A percentile compares a stretch with the other conserved stretches of the same genome.
Conservation (phyloP, 1,140 invertebrate species). For the Eumeta japonica region DNA sequence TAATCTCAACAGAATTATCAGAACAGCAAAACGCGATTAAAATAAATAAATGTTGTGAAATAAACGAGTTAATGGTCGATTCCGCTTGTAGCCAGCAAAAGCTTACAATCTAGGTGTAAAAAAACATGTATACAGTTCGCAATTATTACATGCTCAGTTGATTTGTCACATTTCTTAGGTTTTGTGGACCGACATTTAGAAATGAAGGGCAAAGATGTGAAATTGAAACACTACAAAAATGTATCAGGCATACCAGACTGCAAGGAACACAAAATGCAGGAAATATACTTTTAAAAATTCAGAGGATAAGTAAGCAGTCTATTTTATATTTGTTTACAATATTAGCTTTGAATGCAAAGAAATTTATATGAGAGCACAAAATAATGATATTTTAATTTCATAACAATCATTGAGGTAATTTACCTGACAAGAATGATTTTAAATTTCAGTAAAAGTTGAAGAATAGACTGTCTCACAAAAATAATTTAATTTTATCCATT, state of each 20-base stretch:
- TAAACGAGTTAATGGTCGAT: constrained; percentile 69
- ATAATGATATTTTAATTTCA: constrained; percentile 10
- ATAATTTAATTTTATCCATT: no score
- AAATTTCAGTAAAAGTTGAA: no score
- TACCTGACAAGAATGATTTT: no score
- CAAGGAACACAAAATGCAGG: constrained; percentile 66
- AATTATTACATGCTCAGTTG: neutral
- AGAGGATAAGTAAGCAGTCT: constrained; percentile 53
- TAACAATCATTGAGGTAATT: no score
- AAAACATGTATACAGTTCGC: neutral
- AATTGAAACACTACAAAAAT: constrained; percentile 55
- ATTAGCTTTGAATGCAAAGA: no score
- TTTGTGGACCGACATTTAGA: constrained; percentile 64
- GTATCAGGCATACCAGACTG: constrained; percentile 70
- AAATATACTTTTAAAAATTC: constrained; percentile 65
- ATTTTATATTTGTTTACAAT: neutral
- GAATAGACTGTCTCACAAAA: no score
- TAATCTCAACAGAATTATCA: constrained; percentile 42
- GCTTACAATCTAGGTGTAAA: constrained; percentile 7
- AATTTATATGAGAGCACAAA: no score
- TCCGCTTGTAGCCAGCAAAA: constrained; percentile 61
- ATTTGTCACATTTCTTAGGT: no score
- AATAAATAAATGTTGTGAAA: constrained; percentile 77
- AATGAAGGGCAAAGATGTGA: constrained; percentile 59
- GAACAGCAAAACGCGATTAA: constrained; percentile 43